Base-by-base conservation (phyloP, 2,113 vertebrate species). In the Coptodon bakossiorum region DNA sequence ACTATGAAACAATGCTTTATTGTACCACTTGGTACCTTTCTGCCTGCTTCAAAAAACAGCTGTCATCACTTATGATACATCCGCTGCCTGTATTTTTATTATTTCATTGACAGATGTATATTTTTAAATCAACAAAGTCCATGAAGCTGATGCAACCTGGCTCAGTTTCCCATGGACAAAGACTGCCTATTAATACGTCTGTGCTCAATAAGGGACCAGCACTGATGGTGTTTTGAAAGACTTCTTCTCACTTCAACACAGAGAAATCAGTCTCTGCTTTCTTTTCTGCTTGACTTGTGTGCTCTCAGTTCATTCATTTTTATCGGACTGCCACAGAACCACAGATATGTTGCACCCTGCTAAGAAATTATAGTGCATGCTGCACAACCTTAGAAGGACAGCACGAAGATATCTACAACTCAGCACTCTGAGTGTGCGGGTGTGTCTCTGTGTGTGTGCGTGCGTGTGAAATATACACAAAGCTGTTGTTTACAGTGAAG, bases 291-390 rank as follows among this genome's bases (percentile, higher is more conserved):
- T 87, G 6, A 63, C 19, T 50, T 27, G 24, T 14, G 29, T 17
- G 27, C 43, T 81, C 82, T 50, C 14, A 80, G 82, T 79, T n/a
- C 45, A 73, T 88, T 57, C 10, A 8, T 80, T 81, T 81, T 81
- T 57, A 53, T 86, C 48, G 4, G 36, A 80, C 81, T 82, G 73
- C 86, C 27, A 6, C 80, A 68, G 24, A 83, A 76, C 82, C 59
- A 56, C 83, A 87, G 34, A 83, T 88, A 66, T 79, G 84, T 84
- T 79, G 84, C 82, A 82, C 89, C 82, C 86, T 66, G 84, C 87
- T 91, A 43, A 90, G 59, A 94, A 93, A 92, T 88, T 34, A 81
- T 66, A 82, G 89, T 29, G 63, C 82, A 80, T 89, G 83, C 83
- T 80, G 81, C 73, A 80, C 91, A 87, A 52, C 83, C 81, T 80